Percentiles rank a stretch among this genome's conserved stretches.
These are phyloP conservation scores for Peribatodes rhomboidaria DNA, from an alignment of 2,888 invertebrate genomes.

Conservation along the genomic window DNA sequence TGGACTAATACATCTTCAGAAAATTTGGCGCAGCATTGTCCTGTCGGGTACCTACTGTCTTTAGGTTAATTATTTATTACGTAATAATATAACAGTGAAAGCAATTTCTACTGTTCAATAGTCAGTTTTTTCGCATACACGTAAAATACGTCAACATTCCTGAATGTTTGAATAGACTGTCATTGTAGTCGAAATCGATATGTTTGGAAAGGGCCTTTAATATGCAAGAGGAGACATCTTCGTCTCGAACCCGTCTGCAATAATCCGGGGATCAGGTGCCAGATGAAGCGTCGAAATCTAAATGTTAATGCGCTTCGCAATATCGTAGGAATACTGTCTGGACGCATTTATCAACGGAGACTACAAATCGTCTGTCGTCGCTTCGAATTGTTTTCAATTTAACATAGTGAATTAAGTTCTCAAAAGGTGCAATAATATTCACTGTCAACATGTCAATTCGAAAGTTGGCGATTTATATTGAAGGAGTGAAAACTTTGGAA, in stretches of 20 bases:
- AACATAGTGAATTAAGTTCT: conserved; percentile 14
- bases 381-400: conserved; percentile 12
- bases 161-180: conserved; percentile 25
- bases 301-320: conserved; percentile 51
- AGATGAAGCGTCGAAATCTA: conserved; percentile 51
- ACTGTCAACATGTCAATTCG: background rate
- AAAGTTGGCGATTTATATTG: background rate
- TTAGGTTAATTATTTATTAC: no score
- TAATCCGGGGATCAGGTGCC: conserved; percentile 51
- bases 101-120: no score
- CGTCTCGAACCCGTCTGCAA: conserved; percentile 41
- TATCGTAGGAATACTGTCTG: conserved; percentile 24
- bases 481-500: background rate
- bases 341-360: conserved; percentile 19
- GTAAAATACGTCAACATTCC: background rate
- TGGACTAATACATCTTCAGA: no score
- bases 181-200: conserved; percentile 41
- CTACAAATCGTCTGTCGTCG: conserved; percentile 18
- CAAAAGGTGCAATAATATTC: conserved; percentile 1
- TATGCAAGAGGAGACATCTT: conserved; percentile 44
- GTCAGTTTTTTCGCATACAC: background rate
- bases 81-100: no score
- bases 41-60: no score
- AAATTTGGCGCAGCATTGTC: no score
- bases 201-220: conserved; percentile 43